A percentile compares a stretch with the other conserved stretches of the same genome.
Conservation (phyloP, 2,797 vertebrate species). For the Gymnocypris eckloni region DNA sequence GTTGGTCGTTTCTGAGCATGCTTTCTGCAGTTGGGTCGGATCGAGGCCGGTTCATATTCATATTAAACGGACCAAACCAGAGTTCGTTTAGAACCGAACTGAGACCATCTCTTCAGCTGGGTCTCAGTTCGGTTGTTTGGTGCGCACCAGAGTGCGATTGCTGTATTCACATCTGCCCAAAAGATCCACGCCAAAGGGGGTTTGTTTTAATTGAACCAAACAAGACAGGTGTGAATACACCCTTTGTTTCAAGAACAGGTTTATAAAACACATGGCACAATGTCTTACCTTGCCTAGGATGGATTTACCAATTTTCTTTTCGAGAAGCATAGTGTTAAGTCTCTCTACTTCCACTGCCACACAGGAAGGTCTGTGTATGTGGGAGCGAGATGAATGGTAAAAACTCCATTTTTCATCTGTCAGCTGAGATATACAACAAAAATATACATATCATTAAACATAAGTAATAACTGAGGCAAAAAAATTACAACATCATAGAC, state of each 20-base stretch:
- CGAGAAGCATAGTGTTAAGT: slow-evolving; percentile 83
- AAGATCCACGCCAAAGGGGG: too few species aligned
- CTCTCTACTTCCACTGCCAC: slow-evolving; percentile 93
- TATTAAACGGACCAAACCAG: too few species aligned
- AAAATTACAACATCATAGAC: neutral
- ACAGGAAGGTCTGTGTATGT: slow-evolving; percentile 89
- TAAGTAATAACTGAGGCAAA: neutral
- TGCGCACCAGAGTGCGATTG: too few species aligned
- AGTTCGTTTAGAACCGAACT: too few species aligned
- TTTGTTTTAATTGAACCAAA: too few species aligned
- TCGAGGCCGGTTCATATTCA: too few species aligned
- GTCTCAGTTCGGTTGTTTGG: too few species aligned
- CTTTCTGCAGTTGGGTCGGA: too few species aligned
- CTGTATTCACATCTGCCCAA: too few species aligned
- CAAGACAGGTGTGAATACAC: too few species aligned
- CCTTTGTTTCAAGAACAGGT: neutral
- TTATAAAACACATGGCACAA: neutral
- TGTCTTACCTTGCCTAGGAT: slow-evolving; percentile 89
- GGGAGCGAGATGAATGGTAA: slow-evolving; percentile 88
- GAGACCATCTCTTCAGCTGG: too few species aligned
- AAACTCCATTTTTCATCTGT: slow-evolving; percentile 94
- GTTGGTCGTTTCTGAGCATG: too few species aligned
- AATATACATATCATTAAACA: neutral
- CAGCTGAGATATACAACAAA: slow-evolving; percentile 72
- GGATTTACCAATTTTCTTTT: slow-evolving; percentile 94